Conservation (phyloP, 2,113 vertebrate species). For the Andinoacara biseriatus region DNA sequence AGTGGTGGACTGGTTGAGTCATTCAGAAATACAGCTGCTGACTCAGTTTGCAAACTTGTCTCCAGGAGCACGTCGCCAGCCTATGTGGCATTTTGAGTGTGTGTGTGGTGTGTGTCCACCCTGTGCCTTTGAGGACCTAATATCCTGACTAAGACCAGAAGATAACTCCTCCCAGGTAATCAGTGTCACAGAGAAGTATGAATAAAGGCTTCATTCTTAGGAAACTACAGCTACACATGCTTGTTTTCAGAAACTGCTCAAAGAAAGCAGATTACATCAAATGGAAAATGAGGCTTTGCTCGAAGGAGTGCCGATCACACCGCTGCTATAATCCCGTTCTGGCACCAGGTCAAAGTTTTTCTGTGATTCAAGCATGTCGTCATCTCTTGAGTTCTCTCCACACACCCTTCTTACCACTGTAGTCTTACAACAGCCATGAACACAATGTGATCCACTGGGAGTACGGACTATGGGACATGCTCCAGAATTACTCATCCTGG, state of each 20-base stretch:
- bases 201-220: not conserved
- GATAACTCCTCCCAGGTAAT: not conserved
- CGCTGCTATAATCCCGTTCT: slow-evolving; percentile 44
- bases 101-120: not conserved
- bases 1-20: slow-evolving; percentile 67
- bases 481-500: slow-evolving; percentile 62
- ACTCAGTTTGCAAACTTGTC: slow-evolving; percentile 68
- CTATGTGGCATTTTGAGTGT: slow-evolving; percentile 12
- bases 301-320: slow-evolving; percentile 53
- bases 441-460: slow-evolving; percentile 32
- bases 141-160: not conserved
- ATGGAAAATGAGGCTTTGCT: slow-evolving; percentile 41
- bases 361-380: slow-evolving; percentile 64
- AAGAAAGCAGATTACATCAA: slow-evolving; percentile 9
- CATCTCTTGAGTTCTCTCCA: slow-evolving; percentile 51
- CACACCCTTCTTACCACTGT: slow-evolving; percentile 64
- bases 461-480: slow-evolving; percentile 41
- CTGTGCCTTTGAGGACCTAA: slow-evolving; percentile 20
- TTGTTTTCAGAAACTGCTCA: not conserved
- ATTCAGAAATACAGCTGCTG: slow-evolving; percentile 70
- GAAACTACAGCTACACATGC: not conserved
- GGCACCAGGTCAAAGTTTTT: slow-evolving; percentile 54
- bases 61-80: slow-evolving; percentile 41
- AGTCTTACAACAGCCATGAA: slow-evolving; percentile 39
- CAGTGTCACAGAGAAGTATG: not conserved